Percentiles rank a stretch among this genome's conserved stretches.
These are phyloP conservation scores for Athalia rosae DNA, from an alignment of 2,888 invertebrate genomes.

Conservation along the genomic window DNA sequence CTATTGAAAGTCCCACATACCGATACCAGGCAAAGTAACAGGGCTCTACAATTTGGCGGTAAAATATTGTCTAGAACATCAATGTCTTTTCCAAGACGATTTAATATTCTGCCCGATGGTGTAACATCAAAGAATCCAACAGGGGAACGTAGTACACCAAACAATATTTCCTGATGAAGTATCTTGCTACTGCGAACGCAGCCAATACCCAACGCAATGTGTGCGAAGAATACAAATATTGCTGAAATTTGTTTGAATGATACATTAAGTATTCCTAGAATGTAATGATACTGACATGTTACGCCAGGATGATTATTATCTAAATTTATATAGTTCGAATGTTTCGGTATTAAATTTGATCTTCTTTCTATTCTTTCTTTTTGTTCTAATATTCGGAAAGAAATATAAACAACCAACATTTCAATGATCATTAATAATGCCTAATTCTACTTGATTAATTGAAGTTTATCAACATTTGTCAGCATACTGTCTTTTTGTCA, in stretches of 20 bases:
- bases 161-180: conserved; percentile 81
- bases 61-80: conserved; percentile 83
- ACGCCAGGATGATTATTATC: neutral
- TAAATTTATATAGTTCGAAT: neutral
- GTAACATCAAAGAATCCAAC: conserved; percentile 87
- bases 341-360: too few species aligned
- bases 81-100: conserved; percentile 86
- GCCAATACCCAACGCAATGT: conserved; percentile 68
- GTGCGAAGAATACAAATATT: conserved; percentile 66
- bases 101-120: conserved; percentile 86
- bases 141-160: conserved; percentile 81
- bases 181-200: conserved; percentile 72
- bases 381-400: too few species aligned
- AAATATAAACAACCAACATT: neutral
- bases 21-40: conserved; percentile 74
- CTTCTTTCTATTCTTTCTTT: too few species aligned
- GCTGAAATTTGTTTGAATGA: conserved; percentile 62
- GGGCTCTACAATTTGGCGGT: conserved; percentile 83
- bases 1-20: conserved; percentile 65
- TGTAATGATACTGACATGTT: neutral
- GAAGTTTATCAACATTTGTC: neutral
- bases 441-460: neutral
- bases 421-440: neutral
- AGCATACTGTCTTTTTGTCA: neutral
- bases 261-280: conserved; percentile 24